Evolutionary conservation across 1,140 invertebrate genomes (phyloP), one percentile per base, ranked within the genome.

Genomic region (Drosophila orena): DNA sequence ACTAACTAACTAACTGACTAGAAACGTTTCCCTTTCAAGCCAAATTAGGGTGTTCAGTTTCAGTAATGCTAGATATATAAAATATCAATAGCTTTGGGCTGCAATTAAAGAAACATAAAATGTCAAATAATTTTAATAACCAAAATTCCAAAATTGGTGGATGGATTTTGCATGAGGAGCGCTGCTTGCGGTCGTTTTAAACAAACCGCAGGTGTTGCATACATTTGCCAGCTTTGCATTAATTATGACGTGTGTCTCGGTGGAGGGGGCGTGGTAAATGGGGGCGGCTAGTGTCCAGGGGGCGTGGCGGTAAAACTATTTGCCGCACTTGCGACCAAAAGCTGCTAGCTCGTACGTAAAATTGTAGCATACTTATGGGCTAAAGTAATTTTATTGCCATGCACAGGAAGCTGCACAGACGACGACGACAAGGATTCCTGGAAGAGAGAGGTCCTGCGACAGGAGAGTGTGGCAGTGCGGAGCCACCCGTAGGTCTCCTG

Each of bases 171-270:
- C 44, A 52, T 62, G 65, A 73, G 65, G 68, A 38, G 35, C 22
- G 27, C 78, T 77, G 79, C 81, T 91, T 91, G 88, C 61, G 91
- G 91, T 92, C 91, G 81, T 88, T 90, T 90, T 74, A 86, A 91
- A 92, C 91, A 79, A 92, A 92, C 91, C 91, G 77, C 91, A 92
- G 91, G 91, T 92, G 91, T 92, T 92, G 91, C 91, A 92, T 88
- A 90, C 81, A 86, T 92, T 91, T 80, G 64, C 77, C 74, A 92
- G 91, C 91, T 92, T 92, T 92, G 91, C 91, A 92, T 92, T 92
- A 92, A 92, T 92, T 92, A 92, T 92, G 85, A 91, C 77, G 79
- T 76, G 53, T 64, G 72, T 76, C 42, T 76, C 38, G 53, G 60
- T 17, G 42, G 20, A 10, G 20, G 35, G 27, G 60, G 24, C 35